Evolutionary conservation across 2,797 vertebrate species (phyloP).

Genomic region (Parambassis ranga): DNA sequence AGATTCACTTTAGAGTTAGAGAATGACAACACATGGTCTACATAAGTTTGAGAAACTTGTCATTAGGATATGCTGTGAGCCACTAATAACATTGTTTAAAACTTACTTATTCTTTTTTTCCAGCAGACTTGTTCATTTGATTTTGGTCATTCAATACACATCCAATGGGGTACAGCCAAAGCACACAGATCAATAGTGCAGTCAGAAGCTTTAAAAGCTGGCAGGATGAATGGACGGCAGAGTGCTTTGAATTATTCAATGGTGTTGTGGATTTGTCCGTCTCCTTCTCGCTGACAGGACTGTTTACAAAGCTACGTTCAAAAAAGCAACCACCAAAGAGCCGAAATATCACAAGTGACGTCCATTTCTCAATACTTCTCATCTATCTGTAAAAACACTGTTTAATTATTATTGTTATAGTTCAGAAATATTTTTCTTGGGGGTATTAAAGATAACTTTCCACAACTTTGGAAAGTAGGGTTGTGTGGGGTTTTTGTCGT

Average conservation of each 20-base stretch:
- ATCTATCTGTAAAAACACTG: background rate
- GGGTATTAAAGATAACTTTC: too few species aligned
- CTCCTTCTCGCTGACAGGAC: conserved; percentile 49
- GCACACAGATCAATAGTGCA: conserved; percentile 72
- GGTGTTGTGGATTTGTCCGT: conserved; percentile 57
- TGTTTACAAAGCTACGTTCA: conserved; percentile 53
- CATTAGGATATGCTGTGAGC: background rate
- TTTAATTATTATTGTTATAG: too few species aligned
- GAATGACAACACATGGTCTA: conserved; percentile 21
- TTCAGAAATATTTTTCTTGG: background rate
- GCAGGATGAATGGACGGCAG: conserved; percentile 67
- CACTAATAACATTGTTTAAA: conserved; percentile 14
- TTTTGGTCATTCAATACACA: conserved; percentile 63
- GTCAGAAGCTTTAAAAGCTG: conserved; percentile 73
- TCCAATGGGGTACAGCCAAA: conserved; percentile 52
- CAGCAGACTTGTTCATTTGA: conserved; percentile 39
- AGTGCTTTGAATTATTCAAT: conserved; percentile 76
- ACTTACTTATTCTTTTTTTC: conserved; percentile 3
- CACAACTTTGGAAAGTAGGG: too few species aligned
- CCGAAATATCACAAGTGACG: conserved; percentile 34
- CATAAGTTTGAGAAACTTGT: conserved; percentile 15
- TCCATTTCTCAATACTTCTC: conserved; percentile 7
- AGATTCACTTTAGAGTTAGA: conserved; percentile 39
- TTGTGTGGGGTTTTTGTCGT: background rate
- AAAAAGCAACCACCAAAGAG: conserved; percentile 26